Evolutionary conservation across 2,113 vertebrate genomes (phyloP).

Genomic region (Romanogobio albipinnatus): DNA sequence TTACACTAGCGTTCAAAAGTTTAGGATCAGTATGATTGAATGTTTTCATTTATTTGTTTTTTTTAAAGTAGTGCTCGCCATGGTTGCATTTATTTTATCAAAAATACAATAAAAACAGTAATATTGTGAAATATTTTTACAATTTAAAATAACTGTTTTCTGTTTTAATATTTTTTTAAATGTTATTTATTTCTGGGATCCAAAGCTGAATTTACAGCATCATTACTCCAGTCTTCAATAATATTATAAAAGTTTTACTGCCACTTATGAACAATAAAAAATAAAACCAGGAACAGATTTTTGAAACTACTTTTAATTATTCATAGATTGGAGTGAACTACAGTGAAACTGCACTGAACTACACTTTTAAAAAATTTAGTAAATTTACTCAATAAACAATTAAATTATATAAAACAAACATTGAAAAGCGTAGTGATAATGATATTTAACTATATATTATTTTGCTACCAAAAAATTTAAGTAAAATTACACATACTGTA

Average conservation of each 20-base stretch:
- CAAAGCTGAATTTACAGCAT: background rate
- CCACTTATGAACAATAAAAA: background rate
- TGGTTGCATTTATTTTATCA: background rate
- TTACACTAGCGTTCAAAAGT: background rate
- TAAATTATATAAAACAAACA: no score
- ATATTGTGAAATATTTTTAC: background rate
- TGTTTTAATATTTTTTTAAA: background rate
- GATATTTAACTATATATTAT: no score
- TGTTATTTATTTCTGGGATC: background rate
- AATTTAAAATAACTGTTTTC: background rate
- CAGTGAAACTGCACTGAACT: no score
- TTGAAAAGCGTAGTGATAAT: no score
- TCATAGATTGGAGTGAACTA: no score
- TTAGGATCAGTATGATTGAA: background rate
- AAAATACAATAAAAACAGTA: background rate
- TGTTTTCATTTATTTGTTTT: background rate
- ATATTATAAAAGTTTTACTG: background rate
- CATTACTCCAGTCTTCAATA: background rate
- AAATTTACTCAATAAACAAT: no score
- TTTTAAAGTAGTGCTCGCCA: background rate
- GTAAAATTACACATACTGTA: no score
- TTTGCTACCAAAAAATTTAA: no score
- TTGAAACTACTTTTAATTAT: no score
- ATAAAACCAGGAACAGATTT: background rate
- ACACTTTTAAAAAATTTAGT: no score